Percentiles rank a stretch among this genome's conserved stretches.
These are phyloP conservation scores for Heliopora coerulea DNA, from an alignment of 92 coral and sea anemone species.

Conservation along the genomic window DNA sequence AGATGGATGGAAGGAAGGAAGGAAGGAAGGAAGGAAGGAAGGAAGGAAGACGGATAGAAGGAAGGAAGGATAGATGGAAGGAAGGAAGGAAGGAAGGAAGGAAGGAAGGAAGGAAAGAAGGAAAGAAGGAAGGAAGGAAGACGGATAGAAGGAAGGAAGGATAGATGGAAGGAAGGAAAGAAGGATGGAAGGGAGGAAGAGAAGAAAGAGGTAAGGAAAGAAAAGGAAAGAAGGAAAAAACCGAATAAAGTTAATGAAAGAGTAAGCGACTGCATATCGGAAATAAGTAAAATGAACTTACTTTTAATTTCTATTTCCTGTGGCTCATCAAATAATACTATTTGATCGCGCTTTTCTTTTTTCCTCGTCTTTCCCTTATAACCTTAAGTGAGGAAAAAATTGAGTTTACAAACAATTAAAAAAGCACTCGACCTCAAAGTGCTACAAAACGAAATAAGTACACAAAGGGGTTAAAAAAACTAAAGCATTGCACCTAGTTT, in stretches of 20 bases:
- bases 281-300: neutral
- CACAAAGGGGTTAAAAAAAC: no score
- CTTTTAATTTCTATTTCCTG: slow-evolving; percentile 20
- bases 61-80: neutral
- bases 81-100: slow-evolving; percentile 3
- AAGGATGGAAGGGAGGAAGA: slow-evolving; percentile 1
- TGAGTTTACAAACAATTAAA: no score
- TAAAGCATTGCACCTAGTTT: no score
- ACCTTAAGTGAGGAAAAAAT: slow-evolving; percentile 51
- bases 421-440: no score
- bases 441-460: no score
- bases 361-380: slow-evolving; percentile 63
- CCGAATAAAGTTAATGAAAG: neutral
- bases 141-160: neutral
- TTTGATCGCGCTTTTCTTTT: slow-evolving; percentile 69
- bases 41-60: neutral
- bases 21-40: neutral
- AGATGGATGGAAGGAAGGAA: slow-evolving; percentile 9
- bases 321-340: slow-evolving; percentile 74
- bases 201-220: slow-evolving; percentile 1
- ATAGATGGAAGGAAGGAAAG: neutral
- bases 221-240: slow-evolving; percentile 9
- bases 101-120: slow-evolving; percentile 13
- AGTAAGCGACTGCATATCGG: neutral
- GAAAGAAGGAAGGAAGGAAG: slow-evolving; percentile 11